Evolutionary conservation across 2,113 vertebrate genomes (phyloP), one percentile per base, ranked within the genome.

Genomic region (Colistium nudipinnis): DNA sequence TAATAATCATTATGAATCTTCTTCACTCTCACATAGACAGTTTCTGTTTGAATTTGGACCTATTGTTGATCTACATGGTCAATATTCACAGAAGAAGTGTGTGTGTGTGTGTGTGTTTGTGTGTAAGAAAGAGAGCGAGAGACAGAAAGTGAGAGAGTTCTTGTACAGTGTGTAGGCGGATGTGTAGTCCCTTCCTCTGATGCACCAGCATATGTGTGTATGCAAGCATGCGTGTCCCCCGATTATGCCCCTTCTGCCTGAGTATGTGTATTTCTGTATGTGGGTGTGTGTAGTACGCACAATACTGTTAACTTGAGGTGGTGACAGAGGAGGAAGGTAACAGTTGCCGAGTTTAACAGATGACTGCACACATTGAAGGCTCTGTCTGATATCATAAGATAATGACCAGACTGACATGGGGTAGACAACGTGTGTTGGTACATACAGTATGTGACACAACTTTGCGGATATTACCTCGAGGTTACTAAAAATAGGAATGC

Each of bases 321-420:
- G 16, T 66, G 88, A 89, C 78, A 72, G 86, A 85, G 52, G 63
- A 83, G 84, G 82, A 88, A 85, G 80, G 75, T 77, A 81, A 87
- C 39, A 87, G 72, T 75, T 77, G 52, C 36, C 79, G 14, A 51
- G 28, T 76, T 75, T 84, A 87, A 64, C 72, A 80, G 43, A 70
- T 70, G 83, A 68, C 39, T 86, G 75, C 77, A 44, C 24, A 44
- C 71, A 69, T 38, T 70, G 83, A 89, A 69, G 83, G 36, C 66
- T 86, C 52, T 33, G 31, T 24, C 72, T 72, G 82, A 85, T 82
- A 83, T 24, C 62, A 70, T 57, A 63, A 43, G 16, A 19, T 66
- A 65, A 82, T 72, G 65, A 78, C 31, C 64, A 55, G 44, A 73
- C 61, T 27, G 22, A 62, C 19, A 57, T 0, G 19, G 52, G n/a